A percentile compares a stretch with the other conserved stretches of the same genome.
Conservation (phyloP, 2,888 invertebrate genomes). For the Rhodophaea formosa region DNA sequence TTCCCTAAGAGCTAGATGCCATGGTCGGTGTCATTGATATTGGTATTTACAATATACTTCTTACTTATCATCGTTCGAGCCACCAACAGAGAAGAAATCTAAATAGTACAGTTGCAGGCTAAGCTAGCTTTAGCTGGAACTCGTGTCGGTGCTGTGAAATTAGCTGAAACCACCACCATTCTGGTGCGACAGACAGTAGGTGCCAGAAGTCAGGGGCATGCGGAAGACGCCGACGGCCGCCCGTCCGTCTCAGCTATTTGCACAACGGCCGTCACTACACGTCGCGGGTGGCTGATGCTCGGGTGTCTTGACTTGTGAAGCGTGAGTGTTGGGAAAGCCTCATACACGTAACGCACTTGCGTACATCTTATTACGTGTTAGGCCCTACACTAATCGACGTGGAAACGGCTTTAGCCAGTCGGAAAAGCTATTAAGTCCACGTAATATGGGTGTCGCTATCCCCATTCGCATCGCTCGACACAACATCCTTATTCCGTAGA, state of each 20-base stretch:
- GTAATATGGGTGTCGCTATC: too few species aligned
- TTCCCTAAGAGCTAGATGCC: too few species aligned
- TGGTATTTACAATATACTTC: neutral
- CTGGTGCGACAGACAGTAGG: constrained; percentile 45
- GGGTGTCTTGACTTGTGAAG: constrained; percentile 41
- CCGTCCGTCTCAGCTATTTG: constrained; percentile 77
- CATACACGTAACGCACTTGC: neutral
- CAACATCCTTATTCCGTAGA: too few species aligned
- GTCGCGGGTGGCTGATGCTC: constrained; percentile 33
- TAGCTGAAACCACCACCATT: constrained; percentile 67
- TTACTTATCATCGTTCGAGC: neutral
- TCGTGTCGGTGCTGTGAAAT: constrained; percentile 66
- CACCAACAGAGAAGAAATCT: constrained; percentile 16
- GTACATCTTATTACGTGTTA: neutral
- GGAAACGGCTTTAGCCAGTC: too few species aligned
- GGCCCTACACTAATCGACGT: too few species aligned
- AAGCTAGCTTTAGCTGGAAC: constrained; percentile 53
- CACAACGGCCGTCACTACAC: constrained; percentile 49
- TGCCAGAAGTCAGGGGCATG: constrained; percentile 48
- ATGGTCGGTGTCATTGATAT: too few species aligned
- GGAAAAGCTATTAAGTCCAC: too few species aligned
- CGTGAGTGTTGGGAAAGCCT: constrained; percentile 3
- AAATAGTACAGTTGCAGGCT: constrained; percentile 47
- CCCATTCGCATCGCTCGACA: too few species aligned
- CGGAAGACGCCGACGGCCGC: constrained; percentile 53